A percentile compares a stretch with the other conserved stretches of the same genome.
phyloP scores from a whole-genome alignment of 2,888 invertebrate genomes.

The Gymnosoma rotundatum region DNA sequence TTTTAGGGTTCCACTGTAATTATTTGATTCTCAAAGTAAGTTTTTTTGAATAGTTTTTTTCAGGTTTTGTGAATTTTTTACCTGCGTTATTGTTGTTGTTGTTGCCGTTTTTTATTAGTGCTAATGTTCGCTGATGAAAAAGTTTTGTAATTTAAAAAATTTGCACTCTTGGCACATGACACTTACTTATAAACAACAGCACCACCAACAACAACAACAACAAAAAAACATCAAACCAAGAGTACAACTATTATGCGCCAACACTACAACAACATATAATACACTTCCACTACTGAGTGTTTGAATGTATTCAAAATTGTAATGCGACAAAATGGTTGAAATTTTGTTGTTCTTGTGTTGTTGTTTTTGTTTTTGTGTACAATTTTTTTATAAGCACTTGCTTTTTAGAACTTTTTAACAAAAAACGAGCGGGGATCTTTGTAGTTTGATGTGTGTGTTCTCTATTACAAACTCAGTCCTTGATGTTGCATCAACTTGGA shows the following conservation, averaged over 20 bases:
- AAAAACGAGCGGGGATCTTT: neutral
- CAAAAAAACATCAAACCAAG: neutral
- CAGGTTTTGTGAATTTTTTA: conserved; percentile 14
- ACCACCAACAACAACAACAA: conserved; percentile 22
- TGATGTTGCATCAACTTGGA: conserved; percentile 67
- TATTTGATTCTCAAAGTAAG: conserved; percentile 43
- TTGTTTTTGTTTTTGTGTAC: neutral
- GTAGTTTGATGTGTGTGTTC: conserved; percentile 3
- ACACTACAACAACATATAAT: neutral
- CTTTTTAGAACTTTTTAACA: conserved; percentile 41
- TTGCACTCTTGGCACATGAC: conserved; percentile 66
- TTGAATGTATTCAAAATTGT: conserved; percentile 30
- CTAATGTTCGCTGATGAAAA: conserved; percentile 70
- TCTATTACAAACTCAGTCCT: conserved; percentile 56
- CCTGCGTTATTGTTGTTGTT: conserved; percentile 12
- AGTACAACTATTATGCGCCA: conserved; percentile 36
- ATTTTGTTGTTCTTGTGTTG: conserved; percentile 46
- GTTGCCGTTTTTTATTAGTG: conserved; percentile 50
- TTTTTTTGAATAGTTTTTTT: conserved; percentile 50
- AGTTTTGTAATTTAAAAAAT: conserved; percentile 71
- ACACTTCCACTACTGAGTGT: neutral
- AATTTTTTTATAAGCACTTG: conserved; percentile 40
- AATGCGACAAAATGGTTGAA: conserved; percentile 69
- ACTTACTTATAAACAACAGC: conserved; percentile 41
- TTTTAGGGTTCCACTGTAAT: conserved; percentile 38